Evolutionary conservation across 2,888 invertebrate species (phyloP), one percentile per base, ranked within the genome.

Genomic region (Lepidocyrtinus sp.): DNA sequence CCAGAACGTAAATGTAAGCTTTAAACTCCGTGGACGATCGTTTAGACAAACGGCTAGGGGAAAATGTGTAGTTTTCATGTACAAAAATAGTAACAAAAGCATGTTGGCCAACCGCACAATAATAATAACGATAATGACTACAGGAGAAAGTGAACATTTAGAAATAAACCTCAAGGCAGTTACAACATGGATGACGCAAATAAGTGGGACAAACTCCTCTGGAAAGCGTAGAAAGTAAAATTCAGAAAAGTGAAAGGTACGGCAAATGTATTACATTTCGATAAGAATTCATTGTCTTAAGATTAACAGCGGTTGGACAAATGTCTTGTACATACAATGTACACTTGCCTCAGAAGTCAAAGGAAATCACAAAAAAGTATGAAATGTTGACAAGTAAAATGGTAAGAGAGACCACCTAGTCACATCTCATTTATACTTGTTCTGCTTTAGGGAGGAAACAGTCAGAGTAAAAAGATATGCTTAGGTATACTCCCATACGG

Each of bases 311-410:
- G 12, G 7, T 21, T 59, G 7, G 12, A 59, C 59, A 21, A 9
- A 7, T 21, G 2, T 59, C n/a, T n/a, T n/a, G 15, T 55, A n/a
- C 55, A 3, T 55, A 55, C 15, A 9, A 19, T 2, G 2, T 22
- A 19, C 9, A 59, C 22, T 15, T 55, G 22, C 59, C 5, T n/a
- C n/a, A n/a, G n/a, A n/a, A n/a, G n/a, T n/a, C 12, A 50, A 50
- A 50, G 50, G 50, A 15, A 59, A 59, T 59, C 59, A 21, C 22
- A 59, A 59, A 50, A 17, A 59, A 21, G 59, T 21, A 21, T 59
- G 59, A 21, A 22, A 59, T 21, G 9, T 3, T 59, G 59, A 59
- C 59, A 59, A 3, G 59, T 59, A 21, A 2, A 2, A n/a, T 55
- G n/a, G 21, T 7, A 2, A 59, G 21, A 59, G 21, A 59, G 59